Conservation (phyloP, 2,888 invertebrate species). For the Drosophila histrio region DNA sequence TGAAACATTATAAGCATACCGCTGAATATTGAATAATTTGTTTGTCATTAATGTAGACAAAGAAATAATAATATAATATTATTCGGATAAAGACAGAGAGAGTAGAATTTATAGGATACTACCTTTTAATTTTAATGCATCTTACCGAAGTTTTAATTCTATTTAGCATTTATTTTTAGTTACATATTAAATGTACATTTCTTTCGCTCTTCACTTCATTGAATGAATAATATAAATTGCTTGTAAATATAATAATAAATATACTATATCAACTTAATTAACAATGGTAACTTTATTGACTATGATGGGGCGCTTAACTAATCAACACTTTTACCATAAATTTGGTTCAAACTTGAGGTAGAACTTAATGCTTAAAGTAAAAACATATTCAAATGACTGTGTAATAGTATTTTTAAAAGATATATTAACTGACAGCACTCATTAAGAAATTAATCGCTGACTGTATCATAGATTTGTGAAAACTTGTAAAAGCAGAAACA, state of each 20-base stretch:
- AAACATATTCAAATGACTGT: no score
- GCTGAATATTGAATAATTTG: slow-evolving; percentile 13
- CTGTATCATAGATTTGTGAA: no score
- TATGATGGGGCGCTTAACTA: background rate
- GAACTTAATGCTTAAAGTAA: no score
- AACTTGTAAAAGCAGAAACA: no score
- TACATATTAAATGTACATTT: slow-evolving; percentile 31
- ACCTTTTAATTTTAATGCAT: slow-evolving; percentile 27
- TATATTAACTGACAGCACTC: no score
- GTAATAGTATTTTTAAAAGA: no score
- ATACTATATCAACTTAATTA: slow-evolving; percentile 1
- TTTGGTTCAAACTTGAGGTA: no score
- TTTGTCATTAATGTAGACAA: background rate
- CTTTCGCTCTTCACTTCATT: slow-evolving; percentile 26
- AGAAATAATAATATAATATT: background rate
- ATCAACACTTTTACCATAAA: no score
- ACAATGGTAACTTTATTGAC: background rate
- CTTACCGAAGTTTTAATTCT: slow-evolving; percentile 22
- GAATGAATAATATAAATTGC: slow-evolving; percentile 43
- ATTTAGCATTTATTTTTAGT: slow-evolving; percentile 20
- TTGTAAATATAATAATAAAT: slow-evolving; percentile 44
- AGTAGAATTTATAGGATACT: slow-evolving; percentile 26
- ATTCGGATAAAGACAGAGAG: slow-evolving; percentile 22
- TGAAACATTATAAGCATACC: slow-evolving; percentile 10
- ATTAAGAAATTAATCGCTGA: no score